Conservation (phyloP, 2,797 vertebrate species). For the Parauchenoglanis ngamensis region DNA sequence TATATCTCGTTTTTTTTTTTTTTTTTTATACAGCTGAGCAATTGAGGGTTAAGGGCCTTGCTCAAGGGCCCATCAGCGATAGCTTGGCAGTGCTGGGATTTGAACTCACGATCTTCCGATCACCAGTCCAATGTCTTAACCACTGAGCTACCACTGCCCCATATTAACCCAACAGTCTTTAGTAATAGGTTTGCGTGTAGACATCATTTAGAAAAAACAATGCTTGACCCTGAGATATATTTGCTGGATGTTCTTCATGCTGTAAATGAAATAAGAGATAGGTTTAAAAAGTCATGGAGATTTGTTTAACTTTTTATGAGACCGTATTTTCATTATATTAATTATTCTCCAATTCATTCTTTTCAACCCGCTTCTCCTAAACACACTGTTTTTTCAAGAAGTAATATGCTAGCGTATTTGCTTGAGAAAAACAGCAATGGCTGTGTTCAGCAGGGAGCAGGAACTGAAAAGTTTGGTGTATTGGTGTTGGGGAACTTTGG, state of each 20-base stretch:
- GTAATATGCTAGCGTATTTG: background rate
- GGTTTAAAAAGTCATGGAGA: constrained; percentile 13
- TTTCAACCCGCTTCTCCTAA: background rate
- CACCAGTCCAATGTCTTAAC: too few species aligned
- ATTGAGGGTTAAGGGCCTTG: too few species aligned
- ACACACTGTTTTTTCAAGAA: background rate
- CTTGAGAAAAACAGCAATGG: background rate
- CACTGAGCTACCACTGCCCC: too few species aligned
- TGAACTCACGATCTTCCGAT: too few species aligned
- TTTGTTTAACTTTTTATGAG: background rate
- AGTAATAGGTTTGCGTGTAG: background rate
- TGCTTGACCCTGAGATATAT: constrained; percentile 34
- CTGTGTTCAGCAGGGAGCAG: background rate
- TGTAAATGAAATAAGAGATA: constrained; percentile 2
- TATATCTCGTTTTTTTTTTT: too few species aligned
- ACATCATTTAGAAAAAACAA: background rate
- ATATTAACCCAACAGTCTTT: background rate
- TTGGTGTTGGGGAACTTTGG: background rate
- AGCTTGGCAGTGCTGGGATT: too few species aligned
- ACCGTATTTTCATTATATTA: background rate
- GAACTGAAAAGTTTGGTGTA: background rate
- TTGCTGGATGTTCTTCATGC: constrained; percentile 16
- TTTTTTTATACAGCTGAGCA: too few species aligned
- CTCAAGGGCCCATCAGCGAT: too few species aligned
- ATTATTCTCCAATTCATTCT: background rate